These are phyloP conservation scores for Pitangus sulphuratus DNA, from an alignment of 2,797 vertebrate genomes.

Conservation along the genomic window DNA sequence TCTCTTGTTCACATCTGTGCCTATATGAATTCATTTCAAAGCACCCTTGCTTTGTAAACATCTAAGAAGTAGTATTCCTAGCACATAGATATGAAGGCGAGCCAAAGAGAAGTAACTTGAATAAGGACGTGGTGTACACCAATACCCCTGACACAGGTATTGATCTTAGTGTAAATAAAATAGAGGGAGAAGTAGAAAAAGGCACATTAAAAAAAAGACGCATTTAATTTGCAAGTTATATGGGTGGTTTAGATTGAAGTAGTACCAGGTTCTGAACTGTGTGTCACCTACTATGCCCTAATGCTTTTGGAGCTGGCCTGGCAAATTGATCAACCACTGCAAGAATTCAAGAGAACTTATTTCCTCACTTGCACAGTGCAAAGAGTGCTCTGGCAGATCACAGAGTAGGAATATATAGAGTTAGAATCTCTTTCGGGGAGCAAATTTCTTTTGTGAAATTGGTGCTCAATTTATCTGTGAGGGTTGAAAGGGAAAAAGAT, in stretches of 20 bases:
- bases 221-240: background rate
- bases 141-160: background rate
- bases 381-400: slow-evolving; percentile 47
- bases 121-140: background rate
- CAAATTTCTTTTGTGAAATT: slow-evolving; percentile 62
- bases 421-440: slow-evolving; percentile 51
- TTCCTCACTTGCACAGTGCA: slow-evolving; percentile 4
- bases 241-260: background rate
- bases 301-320: slow-evolving; percentile 4
- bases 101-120: slow-evolving; percentile 11
- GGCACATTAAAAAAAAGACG: background rate
- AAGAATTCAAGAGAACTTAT: slow-evolving; percentile 13
- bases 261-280: background rate
- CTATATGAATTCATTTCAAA: slow-evolving; percentile 32
- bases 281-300: background rate
- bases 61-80: slow-evolving; percentile 31
- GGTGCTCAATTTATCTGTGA: slow-evolving; percentile 66
- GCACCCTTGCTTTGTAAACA: slow-evolving; percentile 2
- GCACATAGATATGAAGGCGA: background rate
- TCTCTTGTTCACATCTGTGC: background rate
- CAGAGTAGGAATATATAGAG: slow-evolving; percentile 33
- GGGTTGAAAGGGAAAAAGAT: slow-evolving; percentile 46
- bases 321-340: background rate
- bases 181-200: background rate
- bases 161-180: slow-evolving; percentile 1